Evolutionary conservation across 2,797 vertebrate genomes (phyloP), one percentile per base, ranked within the genome.

Genomic region (Philypnodon macrostomus): DNA sequence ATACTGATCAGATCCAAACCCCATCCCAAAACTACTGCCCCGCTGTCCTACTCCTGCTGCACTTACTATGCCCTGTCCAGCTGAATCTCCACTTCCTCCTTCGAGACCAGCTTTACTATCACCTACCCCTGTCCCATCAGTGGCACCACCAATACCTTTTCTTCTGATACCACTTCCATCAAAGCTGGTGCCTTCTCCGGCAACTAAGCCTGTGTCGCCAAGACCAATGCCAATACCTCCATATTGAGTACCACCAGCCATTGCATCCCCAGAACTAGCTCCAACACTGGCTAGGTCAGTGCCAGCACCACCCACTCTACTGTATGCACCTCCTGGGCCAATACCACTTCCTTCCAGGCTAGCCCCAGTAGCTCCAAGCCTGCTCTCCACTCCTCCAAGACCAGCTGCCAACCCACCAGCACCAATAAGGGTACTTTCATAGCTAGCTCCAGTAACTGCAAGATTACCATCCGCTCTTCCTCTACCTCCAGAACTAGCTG

Each of bases 1-100:
- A 46, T 63, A 55, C 31, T 59, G 73, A 40, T 67, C 40, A 2
- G 73, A 62, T 55, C 67, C 74, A 50, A 53, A 46, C 14, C 51
- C 64, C 30, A 50, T 50, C 15, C 63, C 55, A 2, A 47, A 21
- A 38, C 46, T 60, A 4, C 35, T 61, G 13, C 32, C 52, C 6
- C 40, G 53, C 18, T 45, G 13, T 31, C 50, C 64, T 56, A 15
- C 54, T 15, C 42, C 63, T 21, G 3, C 50, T 35, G 37, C 18
- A 9, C 29, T 23, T 45, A 21, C 38, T 5, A 34, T 34, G 23
- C 37, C 48, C 54, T 32, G 42, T 30, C 27, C 27, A 30, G 11
- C 14, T 37, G 49, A 29, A 29, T 46, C 21, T 15, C 30, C 34
- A 1, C 1, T 53, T 19, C 39, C 53, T 35, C 32, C 53, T 19